Evolutionary conservation across 2,797 vertebrate genomes (phyloP).

Genomic region (Melanotaenia nigrans): DNA sequence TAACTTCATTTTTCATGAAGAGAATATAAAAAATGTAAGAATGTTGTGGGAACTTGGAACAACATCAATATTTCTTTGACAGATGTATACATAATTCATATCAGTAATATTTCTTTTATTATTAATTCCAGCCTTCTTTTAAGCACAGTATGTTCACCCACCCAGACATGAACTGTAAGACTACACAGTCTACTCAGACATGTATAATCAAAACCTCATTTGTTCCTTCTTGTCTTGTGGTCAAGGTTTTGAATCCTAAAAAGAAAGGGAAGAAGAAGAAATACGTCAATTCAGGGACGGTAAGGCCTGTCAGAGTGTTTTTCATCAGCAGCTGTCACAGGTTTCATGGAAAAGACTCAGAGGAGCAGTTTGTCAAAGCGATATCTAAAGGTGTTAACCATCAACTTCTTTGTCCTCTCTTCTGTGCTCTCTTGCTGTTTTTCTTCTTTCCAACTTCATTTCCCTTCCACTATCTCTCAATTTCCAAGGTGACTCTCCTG

Average conservation of each 20-base stretch:
- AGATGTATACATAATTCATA: too few species aligned
- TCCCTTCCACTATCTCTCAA: not conserved
- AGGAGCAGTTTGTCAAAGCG: conserved; percentile 10
- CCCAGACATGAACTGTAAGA: too few species aligned
- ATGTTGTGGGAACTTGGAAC: too few species aligned
- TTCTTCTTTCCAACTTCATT: not conserved
- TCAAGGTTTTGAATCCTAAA: conserved; percentile 92
- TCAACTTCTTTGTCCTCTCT: not conserved
- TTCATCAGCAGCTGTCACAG: conserved; percentile 18
- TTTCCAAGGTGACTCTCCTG: conserved; percentile 88
- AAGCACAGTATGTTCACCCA: too few species aligned
- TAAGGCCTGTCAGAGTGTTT: conserved; percentile 73
- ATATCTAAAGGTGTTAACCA: not conserved
- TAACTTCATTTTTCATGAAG: too few species aligned
- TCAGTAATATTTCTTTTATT: too few species aligned
- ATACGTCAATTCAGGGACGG: conserved; percentile 94
- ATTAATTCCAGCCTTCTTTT: too few species aligned
- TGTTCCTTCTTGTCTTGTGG: conserved; percentile 22
- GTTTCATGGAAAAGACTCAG: conserved; percentile 2
- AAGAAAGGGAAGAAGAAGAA: conserved; percentile 99
- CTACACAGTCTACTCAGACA: too few species aligned
- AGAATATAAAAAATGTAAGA: too few species aligned
- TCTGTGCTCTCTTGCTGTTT: not conserved
- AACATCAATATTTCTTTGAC: too few species aligned
- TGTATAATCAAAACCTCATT: conserved; percentile 3